phyloP scores from a whole-genome alignment of 2,113 vertebrate genomes.

The Lasiurus cinereus region DNA sequence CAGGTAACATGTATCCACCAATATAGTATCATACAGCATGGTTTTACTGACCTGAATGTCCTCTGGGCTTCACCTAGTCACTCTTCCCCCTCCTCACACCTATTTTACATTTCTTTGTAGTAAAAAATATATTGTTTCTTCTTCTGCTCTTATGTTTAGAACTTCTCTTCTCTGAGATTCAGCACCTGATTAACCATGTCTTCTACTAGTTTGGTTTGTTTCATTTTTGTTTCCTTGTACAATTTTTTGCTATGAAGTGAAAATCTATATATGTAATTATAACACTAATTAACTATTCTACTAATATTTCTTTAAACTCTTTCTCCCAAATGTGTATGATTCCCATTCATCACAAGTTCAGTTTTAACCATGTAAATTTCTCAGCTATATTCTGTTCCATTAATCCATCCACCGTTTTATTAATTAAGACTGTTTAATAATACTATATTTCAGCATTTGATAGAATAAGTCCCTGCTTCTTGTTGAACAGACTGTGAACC shows the following conservation, averaged over 20 bases:
- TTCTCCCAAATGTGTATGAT: not conserved
- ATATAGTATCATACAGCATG: no score
- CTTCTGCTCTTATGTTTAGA: not conserved
- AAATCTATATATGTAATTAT: not conserved
- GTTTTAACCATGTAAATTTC: not conserved
- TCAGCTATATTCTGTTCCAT: not conserved
- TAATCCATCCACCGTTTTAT: not conserved
- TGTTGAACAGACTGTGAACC: not conserved
- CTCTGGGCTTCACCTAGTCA: not conserved
- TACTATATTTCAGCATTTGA: not conserved
- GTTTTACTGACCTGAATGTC: not conserved
- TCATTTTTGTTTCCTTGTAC: not conserved
- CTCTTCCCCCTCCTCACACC: not conserved
- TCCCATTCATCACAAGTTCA: not conserved
- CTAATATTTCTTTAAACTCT: slow-evolving; percentile 5
- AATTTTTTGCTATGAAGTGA: not conserved
- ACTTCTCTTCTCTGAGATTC: not conserved
- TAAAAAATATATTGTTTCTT: slow-evolving; percentile 17
- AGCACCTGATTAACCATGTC: not conserved
- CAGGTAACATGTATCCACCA: not conserved
- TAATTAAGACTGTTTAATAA: not conserved
- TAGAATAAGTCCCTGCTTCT: not conserved
- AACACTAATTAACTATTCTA: not conserved
- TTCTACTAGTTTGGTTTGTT: not conserved
- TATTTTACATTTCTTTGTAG: not conserved